Evolutionary conservation across 2,888 invertebrate species (phyloP), one percentile per base, ranked within the genome.

Genomic region (Cotesia congregata): DNA sequence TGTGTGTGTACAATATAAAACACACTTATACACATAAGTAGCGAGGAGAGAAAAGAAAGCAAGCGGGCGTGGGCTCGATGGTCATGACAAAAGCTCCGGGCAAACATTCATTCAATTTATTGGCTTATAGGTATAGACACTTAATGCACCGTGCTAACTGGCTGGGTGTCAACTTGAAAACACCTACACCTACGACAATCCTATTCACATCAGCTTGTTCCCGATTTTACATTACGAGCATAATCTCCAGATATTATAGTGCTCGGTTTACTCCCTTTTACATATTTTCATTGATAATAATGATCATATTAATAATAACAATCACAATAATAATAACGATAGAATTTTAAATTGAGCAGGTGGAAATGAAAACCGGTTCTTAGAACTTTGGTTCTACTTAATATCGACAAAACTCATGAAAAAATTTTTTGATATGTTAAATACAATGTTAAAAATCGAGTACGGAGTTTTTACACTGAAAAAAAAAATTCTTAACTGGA

Each of bases 71-170:
- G 85, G 85, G 86, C 84, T 83, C 82, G 85, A 82, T 83, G 85
- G 86, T 87, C 87, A 86, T 87, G 86, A 87, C 87, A 87, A 87
- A 87, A 86, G 86, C 85, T 82, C 79, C 83, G 82, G 84, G 86
- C 86, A 86, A 86, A 86, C 85, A 85, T 85, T 85, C 85, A 82
- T 83, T 87, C 85, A 88, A 88, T 88, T 88, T 88, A 88, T 88
- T 87, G 84, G 87, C 88, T 87, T 85, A 85, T 76, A 75, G 77
- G 76, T 76, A 77, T 67, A 50, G 50, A 50, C 12, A 50, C 12
- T 50, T 50, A 50, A 50, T 50, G 50, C 50, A 50, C 9, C 12
- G 12, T 50, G 50, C 50, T 50, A 50, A 50, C 50, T 50, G 50
- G 50, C 65, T 30, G 68, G 75, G 75, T 77, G 75, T 74, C 68